These are phyloP conservation scores for Patella vulgata DNA, from an alignment of 1,140 invertebrate species.

Conservation along the genomic window DNA sequence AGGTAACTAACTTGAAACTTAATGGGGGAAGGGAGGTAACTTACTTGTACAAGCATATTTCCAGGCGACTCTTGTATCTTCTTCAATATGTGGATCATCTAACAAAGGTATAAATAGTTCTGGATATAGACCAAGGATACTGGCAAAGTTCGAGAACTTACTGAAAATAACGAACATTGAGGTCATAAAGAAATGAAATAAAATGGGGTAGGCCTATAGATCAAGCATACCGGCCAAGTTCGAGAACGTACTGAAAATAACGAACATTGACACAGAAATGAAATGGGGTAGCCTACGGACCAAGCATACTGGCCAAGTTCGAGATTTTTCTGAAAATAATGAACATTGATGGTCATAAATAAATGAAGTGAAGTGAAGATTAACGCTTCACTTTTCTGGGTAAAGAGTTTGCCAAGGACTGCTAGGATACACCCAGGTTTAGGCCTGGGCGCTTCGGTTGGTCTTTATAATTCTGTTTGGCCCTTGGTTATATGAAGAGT, in stretches of 20 bases:
- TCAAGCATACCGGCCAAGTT: constrained; percentile 16
- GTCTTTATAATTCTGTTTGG: too few relatives aligned
- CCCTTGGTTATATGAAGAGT: too few relatives aligned
- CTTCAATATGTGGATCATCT: constrained; percentile 12
- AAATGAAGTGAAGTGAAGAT: too few relatives aligned
- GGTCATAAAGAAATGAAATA: too few relatives aligned
- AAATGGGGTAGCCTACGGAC: constrained; percentile 4
- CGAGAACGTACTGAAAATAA: constrained; percentile 22
- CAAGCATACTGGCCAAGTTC: constrained; percentile 12
- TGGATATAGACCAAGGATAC: constrained; percentile 9
- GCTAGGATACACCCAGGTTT: too few relatives aligned
- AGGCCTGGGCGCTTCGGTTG: too few relatives aligned
- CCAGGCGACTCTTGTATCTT: constrained; percentile 37
- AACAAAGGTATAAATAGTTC: constrained; percentile 17
- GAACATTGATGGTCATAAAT: too few relatives aligned
- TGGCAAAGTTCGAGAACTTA: constrained; percentile 20
- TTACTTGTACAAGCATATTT: constrained; percentile 49
- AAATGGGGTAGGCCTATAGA: constrained; percentile 16
- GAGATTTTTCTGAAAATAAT: constrained; percentile 30
- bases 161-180: constrained; percentile 10
- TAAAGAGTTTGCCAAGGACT: too few relatives aligned
- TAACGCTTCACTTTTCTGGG: too few relatives aligned
- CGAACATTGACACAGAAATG: too few relatives aligned
- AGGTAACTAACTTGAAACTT: too few relatives aligned
- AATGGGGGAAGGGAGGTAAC: too few relatives aligned